A percentile compares a stretch with the other conserved stretches of the same genome.
Conservation (phyloP, 2,797 vertebrate species). For the Pipistrellus pipistrellus region DNA sequence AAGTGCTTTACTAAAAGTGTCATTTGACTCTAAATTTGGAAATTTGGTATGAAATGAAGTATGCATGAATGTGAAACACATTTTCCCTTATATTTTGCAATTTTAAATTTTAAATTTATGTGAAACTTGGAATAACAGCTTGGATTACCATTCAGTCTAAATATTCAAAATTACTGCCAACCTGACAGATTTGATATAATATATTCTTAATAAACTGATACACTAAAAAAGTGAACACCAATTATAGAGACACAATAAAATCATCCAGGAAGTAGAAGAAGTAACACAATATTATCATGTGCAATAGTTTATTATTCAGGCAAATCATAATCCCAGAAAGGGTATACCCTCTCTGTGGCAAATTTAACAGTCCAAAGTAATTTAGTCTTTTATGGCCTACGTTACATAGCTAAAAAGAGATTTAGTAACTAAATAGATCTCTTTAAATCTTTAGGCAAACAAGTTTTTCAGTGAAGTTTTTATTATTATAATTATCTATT, state of each 20-base stretch:
- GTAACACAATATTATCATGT: constrained; percentile 72
- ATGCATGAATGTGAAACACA: not conserved
- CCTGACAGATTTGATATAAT: constrained; percentile 52
- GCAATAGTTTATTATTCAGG: constrained; percentile 67
- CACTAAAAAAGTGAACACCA: constrained; percentile 53
- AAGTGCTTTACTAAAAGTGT: constrained; percentile 26
- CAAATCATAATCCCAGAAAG: constrained; percentile 65
- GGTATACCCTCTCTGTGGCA: constrained; percentile 70
- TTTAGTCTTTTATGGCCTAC: constrained; percentile 25
- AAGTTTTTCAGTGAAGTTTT: not conserved
- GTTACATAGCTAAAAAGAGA: constrained; percentile 27
- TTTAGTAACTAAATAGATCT: constrained; percentile 15
- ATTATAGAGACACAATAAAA: constrained; percentile 69
- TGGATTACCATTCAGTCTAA: constrained; percentile 70
- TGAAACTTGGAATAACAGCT: constrained; percentile 52
- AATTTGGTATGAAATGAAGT: constrained; percentile 53
- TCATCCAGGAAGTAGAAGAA: constrained; percentile 51
- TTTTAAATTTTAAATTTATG: constrained; percentile 63
- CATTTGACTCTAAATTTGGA: constrained; percentile 63
- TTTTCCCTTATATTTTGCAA: constrained; percentile 51
- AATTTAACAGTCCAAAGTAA: constrained; percentile 66
- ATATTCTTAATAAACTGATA: constrained; percentile 48
- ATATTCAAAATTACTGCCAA: constrained; percentile 75
- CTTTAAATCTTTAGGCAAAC: not conserved
- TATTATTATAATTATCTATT: not conserved